phyloP scores from a whole-genome alignment of 1,140 invertebrate species.

The Zaprionus davidi region DNA sequence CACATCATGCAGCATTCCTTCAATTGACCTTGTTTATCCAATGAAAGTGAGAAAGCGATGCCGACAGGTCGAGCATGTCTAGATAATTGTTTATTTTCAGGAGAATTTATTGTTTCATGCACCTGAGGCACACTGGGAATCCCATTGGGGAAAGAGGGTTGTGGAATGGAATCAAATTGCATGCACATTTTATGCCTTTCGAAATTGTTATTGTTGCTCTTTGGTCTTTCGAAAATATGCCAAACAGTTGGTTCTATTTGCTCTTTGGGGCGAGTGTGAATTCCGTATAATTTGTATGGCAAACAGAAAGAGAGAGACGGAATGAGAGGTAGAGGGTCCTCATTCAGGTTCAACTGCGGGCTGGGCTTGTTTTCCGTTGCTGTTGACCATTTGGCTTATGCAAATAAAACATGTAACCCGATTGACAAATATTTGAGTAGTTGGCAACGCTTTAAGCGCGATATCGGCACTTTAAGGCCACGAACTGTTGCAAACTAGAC shows the following conservation, averaged over 20 bases:
- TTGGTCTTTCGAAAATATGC: constrained; percentile 53
- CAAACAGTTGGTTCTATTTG: constrained; percentile 45
- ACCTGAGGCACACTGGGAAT: constrained; percentile 56
- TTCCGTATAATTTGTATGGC: constrained; percentile 69
- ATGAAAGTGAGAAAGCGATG: constrained; percentile 19
- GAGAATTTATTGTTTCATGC: constrained; percentile 71
- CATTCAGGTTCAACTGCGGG: not conserved
- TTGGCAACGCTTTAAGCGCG: constrained; percentile 55
- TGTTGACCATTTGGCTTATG: constrained; percentile 74
- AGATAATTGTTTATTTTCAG: constrained; percentile 72
- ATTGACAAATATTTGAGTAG: constrained; percentile 69
- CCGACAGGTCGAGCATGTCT: constrained; percentile 48
- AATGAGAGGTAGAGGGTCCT: not conserved
- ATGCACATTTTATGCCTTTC: constrained; percentile 45
- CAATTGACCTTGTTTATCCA: constrained; percentile 14
- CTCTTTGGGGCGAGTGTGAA: constrained; percentile 33
- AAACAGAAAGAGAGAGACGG: constrained; percentile 45
- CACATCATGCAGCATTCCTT: not conserved
- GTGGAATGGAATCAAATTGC: constrained; percentile 24
- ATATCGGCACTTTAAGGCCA: constrained; percentile 54
- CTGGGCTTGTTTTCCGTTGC: constrained; percentile 32
- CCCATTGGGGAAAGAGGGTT: not conserved
- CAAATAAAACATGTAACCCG: constrained; percentile 79
- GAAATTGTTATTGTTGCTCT: constrained; percentile 36
- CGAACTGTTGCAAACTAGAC: not conserved